Evolutionary conservation across 1,140 invertebrate genomes (phyloP).

Genomic region (Panagrolaimus sp.): DNA sequence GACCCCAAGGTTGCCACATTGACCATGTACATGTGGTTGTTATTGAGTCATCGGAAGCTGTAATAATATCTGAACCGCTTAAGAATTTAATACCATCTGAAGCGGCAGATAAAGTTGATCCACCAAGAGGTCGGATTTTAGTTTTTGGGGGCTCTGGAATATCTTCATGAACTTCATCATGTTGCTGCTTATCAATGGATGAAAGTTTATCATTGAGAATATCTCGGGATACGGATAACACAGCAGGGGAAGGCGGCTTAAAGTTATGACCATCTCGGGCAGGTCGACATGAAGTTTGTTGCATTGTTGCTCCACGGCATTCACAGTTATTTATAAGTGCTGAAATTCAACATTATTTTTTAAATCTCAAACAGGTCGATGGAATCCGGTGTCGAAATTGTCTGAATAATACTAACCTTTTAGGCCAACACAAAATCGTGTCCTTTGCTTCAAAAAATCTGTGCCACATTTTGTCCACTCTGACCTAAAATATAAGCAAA

Average conservation of each 20-base stretch:
- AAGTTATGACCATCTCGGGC: constrained; percentile 14
- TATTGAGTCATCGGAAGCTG: background rate
- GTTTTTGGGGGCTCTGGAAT: background rate
- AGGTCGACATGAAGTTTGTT: constrained; percentile 25
- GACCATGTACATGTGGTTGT: background rate
- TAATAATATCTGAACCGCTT: constrained; percentile 2
- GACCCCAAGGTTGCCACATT: background rate
- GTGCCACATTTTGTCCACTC: constrained; percentile 32
- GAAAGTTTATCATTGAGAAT: constrained; percentile 23
- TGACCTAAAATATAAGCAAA: no score
- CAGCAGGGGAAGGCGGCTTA: constrained; percentile 25
- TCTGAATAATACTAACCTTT: constrained; percentile 18
- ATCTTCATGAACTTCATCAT: background rate
- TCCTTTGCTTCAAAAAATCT: constrained; percentile 27
- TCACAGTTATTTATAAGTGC: constrained; percentile 33
- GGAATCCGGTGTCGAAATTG: background rate
- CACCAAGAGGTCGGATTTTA: background rate
- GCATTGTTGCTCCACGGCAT: constrained; percentile 28
- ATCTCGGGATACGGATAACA: constrained; percentile 25
- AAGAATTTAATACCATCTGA: background rate
- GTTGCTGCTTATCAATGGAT: background rate
- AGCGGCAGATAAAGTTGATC: background rate
- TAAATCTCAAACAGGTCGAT: background rate
- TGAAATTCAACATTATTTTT: background rate
- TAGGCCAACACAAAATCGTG: constrained; percentile 34